Evolutionary conservation across 2,113 vertebrate species (phyloP), one percentile per base, ranked within the genome.

Genomic region (Oenanthe oenanthe): DNA sequence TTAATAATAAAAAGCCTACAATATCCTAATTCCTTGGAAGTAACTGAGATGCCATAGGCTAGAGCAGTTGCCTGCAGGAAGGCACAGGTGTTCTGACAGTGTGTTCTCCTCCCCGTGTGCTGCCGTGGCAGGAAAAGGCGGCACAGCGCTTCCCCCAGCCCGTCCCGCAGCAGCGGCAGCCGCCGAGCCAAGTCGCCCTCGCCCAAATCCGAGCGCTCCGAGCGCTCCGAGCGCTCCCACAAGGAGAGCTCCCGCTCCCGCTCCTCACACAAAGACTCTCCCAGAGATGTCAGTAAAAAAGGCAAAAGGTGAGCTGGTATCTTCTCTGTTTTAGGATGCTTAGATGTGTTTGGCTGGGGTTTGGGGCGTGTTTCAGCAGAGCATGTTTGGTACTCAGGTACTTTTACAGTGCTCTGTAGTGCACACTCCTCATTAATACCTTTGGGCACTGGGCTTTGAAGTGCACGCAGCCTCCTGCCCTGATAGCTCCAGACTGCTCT

Each of bases 191-290:
- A 99, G 31, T 99, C 99, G 2, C 98, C 99, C 0, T 99, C 99
- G 2, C 99, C 99, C 2, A 99, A 99, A 72, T 99, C 99, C 0
- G 98, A 99, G n/a, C 97, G 98, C 32, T 99, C 99, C 0, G 99
- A 99, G 58, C 98, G 98, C 58, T 99, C 99, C 0, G 99, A 99
- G 66, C 98, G 99, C 53, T 99, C 99, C 29, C 99, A 99, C 96
- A 99, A 99, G 97, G 99, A 99, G 96, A 99, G 98, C 66, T 98
- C 98, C 12, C 97, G 98, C 17, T 99, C 99, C 38, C 98, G 99
- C 31, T 98, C 99, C 2, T 98, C 98, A 40, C 99, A 99, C 92
- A 99, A 99, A 98, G 99, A 99, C 70, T 99, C 99, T 21, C 99
- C 99, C 36, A 98, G 99, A 93, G 98, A 99, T 88, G 98, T 97